Base-by-base conservation (phyloP, 2,888 invertebrate species). In the Drosophila atripex region DNA sequence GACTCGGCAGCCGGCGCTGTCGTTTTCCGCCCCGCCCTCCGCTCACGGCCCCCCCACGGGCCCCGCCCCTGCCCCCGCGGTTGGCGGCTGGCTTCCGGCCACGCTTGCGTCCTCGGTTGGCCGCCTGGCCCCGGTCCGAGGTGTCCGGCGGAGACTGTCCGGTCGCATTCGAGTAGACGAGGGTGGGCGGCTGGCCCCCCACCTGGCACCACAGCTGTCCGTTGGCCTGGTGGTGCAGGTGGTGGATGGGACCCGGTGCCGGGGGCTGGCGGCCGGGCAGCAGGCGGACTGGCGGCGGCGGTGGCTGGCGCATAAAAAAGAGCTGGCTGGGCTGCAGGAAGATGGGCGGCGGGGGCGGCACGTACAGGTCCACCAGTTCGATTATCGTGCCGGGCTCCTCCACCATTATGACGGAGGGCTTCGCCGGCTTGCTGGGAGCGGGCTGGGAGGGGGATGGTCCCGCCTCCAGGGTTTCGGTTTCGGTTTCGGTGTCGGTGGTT, bases 361-460 rank as follows among this genome's bases (percentile, higher is more conserved):
- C 61, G 32, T 61, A 61, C 3, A 52, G 52, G 4, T 64, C 61
- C 3, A 64, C 46, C 61, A 64, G 30, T 23, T 64, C 61, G 12
- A 64, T 64, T 16, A 52, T 47, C 0, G 63, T 54, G 9, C 49
- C 46, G 8, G 64, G 65, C n/a, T 47, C 43, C 21, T 21, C 43
- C 43, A 21, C 21, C 41, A 11, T 16, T 41, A 18, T 18, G 18
- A 41, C 21, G 18, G 16, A 21, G 16, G 16, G 16, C 18, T 16
- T 14, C 16, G n/a, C 2, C 8, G n/a, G 23, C 12, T 3, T n/a
- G n/a, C 12, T n/a, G 6, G 8, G 14, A 14, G 14, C 6, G 16
- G 18, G 8, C 5, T 30, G 30, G 9, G 30, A 3, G 8, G 41
- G 9, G 8, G 16, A 21, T 21, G 30, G 30, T 2, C 1, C 7